phyloP scores from a whole-genome alignment of 2,797 vertebrate genomes.

The Anguilla pacifica region DNA sequence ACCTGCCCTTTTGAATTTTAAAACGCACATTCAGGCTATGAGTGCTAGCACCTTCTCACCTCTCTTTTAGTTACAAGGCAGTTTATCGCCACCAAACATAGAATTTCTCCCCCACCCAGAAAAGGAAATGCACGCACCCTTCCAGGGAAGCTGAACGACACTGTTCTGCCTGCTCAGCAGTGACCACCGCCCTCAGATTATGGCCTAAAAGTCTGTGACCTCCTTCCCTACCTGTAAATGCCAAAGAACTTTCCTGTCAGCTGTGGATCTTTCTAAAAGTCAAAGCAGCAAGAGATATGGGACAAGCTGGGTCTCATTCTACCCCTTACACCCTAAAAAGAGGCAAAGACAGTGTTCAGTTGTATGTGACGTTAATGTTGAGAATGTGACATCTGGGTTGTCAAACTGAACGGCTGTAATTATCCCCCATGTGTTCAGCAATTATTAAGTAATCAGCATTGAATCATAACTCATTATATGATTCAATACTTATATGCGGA shows the following conservation, averaged over 20 bases:
- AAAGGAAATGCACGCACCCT: constrained; percentile 36
- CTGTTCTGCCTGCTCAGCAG: constrained; percentile 46
- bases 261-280: neutral
- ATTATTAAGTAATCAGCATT: neutral
- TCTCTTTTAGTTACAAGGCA: constrained; percentile 43
- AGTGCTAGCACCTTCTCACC: neutral
- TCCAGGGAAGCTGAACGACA: constrained; percentile 35
- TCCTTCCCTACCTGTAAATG: constrained; percentile 54
- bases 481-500: neutral
- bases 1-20: constrained; percentile 22
- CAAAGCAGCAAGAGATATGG: neutral
- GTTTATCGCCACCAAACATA: constrained; percentile 46
- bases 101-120: constrained; percentile 55
- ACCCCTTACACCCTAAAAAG: neutral
- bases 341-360: neutral
- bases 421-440: neutral
- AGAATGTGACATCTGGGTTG: neutral
- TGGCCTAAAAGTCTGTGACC: constrained; percentile 30
- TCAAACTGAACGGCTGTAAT: neutral
- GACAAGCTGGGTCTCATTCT: neutral
- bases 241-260: constrained; percentile 32
- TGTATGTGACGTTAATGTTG: neutral
- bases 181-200: constrained; percentile 46
- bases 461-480: neutral
- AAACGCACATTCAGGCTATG: neutral